Evolutionary conservation across 2,113 vertebrate genomes (phyloP), one percentile per base, ranked within the genome.

Genomic region (Brevimyrus niger): DNA sequence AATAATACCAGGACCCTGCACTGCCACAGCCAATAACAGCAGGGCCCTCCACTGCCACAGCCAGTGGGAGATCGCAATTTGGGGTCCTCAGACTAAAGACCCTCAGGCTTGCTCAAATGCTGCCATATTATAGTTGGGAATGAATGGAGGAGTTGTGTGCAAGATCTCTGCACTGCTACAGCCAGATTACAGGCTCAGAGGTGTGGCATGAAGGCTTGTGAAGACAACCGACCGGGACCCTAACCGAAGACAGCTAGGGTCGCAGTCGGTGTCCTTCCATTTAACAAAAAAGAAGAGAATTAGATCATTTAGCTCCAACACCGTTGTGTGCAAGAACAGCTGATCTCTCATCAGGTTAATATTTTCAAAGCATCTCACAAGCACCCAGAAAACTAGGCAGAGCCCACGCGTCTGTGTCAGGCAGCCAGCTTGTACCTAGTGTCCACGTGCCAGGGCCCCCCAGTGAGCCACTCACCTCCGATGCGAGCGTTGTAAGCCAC

Each of bases 401-500:
- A 13, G n/a, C 69, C 15, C 15, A 76, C 10, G 73, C 17, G 7
- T 38, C 31, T 17, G 73, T 38, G 38, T 42, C 27, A 80, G 17
- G 2, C n/a, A 31, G 35, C 19, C 19, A 38, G 21, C 80, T 44
- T 4, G n/a, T 11, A n/a, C n/a, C 8, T 65, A 58, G 42, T 47
- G 38, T 4, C 38, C 7, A 21, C 8, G 23, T 47, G 42, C 19
- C 44, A 23, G 38, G 38, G 17, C 21, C 6, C 2, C 5, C 31
- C 27, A 10, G 10, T 11, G 13, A 35, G 27, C 65, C n/a, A 23
- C 94, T 94, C 88, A 99, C 98, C 98, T 97, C 98, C 53, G 19
- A 55, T 55, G 53, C 53, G 96, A 91, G 98, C 97, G 0, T 98
- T 98, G 93, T 97, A 99, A 0, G 98, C 98, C 91, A 99, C 97